Evolutionary conservation across 2,113 vertebrate species (phyloP), one percentile per base, ranked within the genome.

Genomic region (Istiophorus platypterus): DNA sequence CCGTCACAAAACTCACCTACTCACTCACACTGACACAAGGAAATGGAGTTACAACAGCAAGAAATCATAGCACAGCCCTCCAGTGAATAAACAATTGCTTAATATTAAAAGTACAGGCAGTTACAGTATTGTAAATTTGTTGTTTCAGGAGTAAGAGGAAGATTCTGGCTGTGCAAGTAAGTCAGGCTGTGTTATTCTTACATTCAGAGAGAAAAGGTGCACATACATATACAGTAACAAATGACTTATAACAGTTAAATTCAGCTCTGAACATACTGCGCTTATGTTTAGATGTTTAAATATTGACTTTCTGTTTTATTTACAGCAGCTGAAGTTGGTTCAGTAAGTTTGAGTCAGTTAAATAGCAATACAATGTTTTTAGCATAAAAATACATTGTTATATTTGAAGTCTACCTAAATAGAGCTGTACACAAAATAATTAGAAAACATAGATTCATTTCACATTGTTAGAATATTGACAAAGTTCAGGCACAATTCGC

Each of bases 381-480:
- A 81, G 85, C 93, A 92, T 78, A 93, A 93, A 93, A 93, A 94
- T 90, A 93, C 86, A 90, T 70, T 22, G 8, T 72, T 56, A 69
- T 67, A 62, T 65, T 72, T 37, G 10, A 62, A 54, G 8, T 78
- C 87, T 91, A 92, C 65, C 88, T 92, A 89, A 90, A 94, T 87
- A 90, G 81, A 93, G 74, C 80, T 87, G 58, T 88, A 90, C 90
- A 94, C 75, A 88, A 93, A 91, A 73, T 81, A 63, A 80, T 89
- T 94, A 92, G 72, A 95, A 93, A 94, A 94, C 84, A 80, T 58
- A 90, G 34, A 85, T 88, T 69, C 20, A 86, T 86, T 88, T 87
- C 88, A 93, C 87, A 85, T 86, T 73, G 52, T 86, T 69, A 81
- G 62, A 77, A 67, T 76, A 73, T 70, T 58, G 57, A 72, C 72